Conservation (phyloP, 2,113 vertebrate genomes). For the Macroglossus sobrinus region DNA sequence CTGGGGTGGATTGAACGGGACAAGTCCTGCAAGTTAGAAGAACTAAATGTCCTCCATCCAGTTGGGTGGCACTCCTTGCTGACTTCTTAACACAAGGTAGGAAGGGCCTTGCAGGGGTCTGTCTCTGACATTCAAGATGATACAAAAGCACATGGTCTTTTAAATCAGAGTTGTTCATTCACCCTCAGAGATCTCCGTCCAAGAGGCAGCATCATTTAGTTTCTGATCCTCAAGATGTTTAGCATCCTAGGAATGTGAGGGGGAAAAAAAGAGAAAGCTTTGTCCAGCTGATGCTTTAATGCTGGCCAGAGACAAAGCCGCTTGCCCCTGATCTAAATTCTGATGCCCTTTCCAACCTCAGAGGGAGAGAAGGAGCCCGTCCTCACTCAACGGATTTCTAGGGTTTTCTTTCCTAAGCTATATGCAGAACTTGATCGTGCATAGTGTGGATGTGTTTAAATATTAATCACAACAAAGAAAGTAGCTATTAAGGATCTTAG, state of each 20-base stretch:
- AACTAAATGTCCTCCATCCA: constrained; percentile 34
- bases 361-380: neutral
- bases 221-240: constrained; percentile 66
- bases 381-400: neutral
- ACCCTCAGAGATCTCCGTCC: constrained; percentile 64
- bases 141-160: constrained; percentile 36
- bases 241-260: constrained; percentile 69
- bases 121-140: constrained; percentile 12
- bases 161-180: constrained; percentile 61
- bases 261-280: constrained; percentile 58
- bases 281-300: constrained; percentile 34
- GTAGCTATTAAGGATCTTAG: neutral
- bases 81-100: constrained; percentile 32
- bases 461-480: neutral
- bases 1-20: neutral
- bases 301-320: constrained; percentile 36
- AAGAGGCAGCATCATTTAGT: constrained; percentile 61
- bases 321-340: neutral
- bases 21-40: neutral
- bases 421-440: neutral
- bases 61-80: constrained; percentile 22
- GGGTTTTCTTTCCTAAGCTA: neutral
- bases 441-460: neutral
- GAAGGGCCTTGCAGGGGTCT: constrained; percentile 16
- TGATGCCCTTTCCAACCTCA: neutral